Base-by-base conservation (phyloP, 2,888 invertebrate genomes). In the Phortica magna region DNA sequence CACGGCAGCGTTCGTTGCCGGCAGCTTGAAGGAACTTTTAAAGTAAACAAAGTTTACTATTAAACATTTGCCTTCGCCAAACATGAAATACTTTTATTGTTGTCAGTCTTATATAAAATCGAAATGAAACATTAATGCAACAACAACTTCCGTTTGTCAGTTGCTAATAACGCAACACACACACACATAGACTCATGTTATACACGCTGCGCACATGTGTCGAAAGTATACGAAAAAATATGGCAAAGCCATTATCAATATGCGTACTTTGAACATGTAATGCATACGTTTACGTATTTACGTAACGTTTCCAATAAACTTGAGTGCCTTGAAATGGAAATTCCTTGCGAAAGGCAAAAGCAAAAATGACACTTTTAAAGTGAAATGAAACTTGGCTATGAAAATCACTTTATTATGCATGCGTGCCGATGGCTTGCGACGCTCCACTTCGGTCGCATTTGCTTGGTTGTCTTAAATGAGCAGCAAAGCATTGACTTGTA, bases 391-490 rank as follows among this genome's bases (percentile, higher is more conserved):
- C 5, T 9, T 6, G 41, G 68, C 68, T 31, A 87, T 88, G 88
- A 61, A 59, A 88, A 89, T 89, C 83, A 83, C 89, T 89, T 89
- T 88, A 89, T 89, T 89, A 89, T 88, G 86, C 83, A 87, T 83
- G 86, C 82, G 82, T 86, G 81, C 81, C 82, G 83, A 83, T 83
- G 84, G 77, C 78, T 31, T 43, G n/a, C 12, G 48, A 42, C 43
- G 14, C 43, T 4, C 12, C 6, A 0, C 41, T 1, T 31, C 31
- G 9, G 83, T 82, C 85, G 85, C 87, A 84, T 87, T 88, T 85
- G 88, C 80, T 84, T 31, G 31, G 77, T 79, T 81, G 76, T 81
- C 84, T 84, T 85, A 86, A 85, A 72, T 76, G 65, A 74, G 75
- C 75, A 70, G 31, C 77, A 77, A 74, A 84, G 81, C 82, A 82